Evolutionary conservation across 2,888 invertebrate genomes (phyloP), one percentile per base, ranked within the genome.

Genomic region (Troides aeacus): DNA sequence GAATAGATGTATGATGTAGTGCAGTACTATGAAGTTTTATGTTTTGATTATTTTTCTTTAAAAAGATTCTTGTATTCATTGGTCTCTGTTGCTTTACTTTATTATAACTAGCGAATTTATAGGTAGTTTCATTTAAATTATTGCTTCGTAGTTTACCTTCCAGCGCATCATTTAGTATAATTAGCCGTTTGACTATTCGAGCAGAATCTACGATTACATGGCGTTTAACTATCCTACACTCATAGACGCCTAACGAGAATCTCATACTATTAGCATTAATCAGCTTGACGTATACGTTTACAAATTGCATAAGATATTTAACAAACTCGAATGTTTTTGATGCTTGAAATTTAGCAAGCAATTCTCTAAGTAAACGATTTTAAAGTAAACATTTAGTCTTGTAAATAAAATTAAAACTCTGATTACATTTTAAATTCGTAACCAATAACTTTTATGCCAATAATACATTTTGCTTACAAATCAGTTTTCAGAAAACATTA

Each of bases 131-230:
- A 53, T 53, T 53, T 18, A n/a, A 53, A 53, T 53, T 18, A 53
- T 53, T n/a, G 53, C 57, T 12, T 58, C 23, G 23, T 18, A 58
- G 57, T 58, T 23, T 58, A 58, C 57, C n/a, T 23, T 36, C 23
- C 42, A 56, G 21, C n/a, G 53, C 21, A 57, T 61, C 36, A 17
- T 15, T 24, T 23, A 24, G 60, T 24, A 42, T 50, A 57, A 58
- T 36, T 62, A 46, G 46, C 24, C 69, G 36, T 69, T 69, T 69
- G 69, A 65, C 69, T 69, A 65, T 58, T 66, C 65, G 50, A 36
- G 69, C 39, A 65, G 69, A 65, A 23, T 65, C 39, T 50, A 10
- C 21, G 50, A 62, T 62, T 50, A 62, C 65, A 62, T 50, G 18
- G 39, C 53, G 59, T 39, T 60, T 64, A 59, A 64, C 42, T 50